Evolutionary conservation across 2,113 vertebrate genomes (phyloP), one percentile per base, ranked within the genome.

Genomic region (Megaceryle torquata): DNA sequence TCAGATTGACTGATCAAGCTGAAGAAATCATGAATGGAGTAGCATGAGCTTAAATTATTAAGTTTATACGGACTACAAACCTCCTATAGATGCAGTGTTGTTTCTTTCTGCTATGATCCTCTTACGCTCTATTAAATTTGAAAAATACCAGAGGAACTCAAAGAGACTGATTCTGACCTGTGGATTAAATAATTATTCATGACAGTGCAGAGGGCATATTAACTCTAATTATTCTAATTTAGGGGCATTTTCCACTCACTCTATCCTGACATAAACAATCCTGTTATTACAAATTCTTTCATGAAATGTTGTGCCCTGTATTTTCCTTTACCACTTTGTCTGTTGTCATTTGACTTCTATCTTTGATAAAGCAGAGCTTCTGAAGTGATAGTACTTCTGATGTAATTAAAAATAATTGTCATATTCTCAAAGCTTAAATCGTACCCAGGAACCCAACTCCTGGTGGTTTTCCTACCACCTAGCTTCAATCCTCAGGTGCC

Each of bases 201-300:
- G 21, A 22, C 50, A 89, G 10, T 63, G 22, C 28, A 88, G 84
- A 88, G 39, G 8, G 11, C 31, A 28, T 53, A 64, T 86, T 90
- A 95, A 67, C 77, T 15, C 53, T 79, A 50, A 92, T 91, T 94
- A 76, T 72, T 78, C 28, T 69, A 68, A 86, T 92, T 83, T 64
- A 72, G 15, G 39, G 90, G 13, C 74, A 46, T 93, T 94, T 92
- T 84, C 48, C 50, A 79, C 10, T 72, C 26, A 77, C 54, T 88
- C 86, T 69, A 19, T 72, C 25, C 29, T 91, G 53, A 64, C 24
- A 28, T 18, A 18, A 63, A 65, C 33, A 46, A 19, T 75, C 13
- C 14, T 61, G 11, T 18, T 68, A n/a, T 18, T 37, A 28, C 35
- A 69, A 71, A 72, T 50, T 26, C 14, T 69, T 82, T 71, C 10